Evolutionary conservation across 2,113 vertebrate species (phyloP).

Genomic region (Lipotes vexillifer): DNA sequence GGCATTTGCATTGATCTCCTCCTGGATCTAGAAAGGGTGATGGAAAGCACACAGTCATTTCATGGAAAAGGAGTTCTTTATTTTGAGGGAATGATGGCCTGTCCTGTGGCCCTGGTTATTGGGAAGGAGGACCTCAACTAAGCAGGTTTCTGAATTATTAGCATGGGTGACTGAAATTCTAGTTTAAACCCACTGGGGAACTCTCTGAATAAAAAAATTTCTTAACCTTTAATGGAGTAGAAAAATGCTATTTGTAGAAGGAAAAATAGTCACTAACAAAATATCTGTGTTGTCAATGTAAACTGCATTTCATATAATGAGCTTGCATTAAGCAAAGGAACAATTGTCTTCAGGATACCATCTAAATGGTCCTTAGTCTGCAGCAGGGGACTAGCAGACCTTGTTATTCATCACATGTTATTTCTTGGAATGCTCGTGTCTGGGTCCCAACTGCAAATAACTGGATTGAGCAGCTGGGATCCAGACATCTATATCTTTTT

Average conservation of each 20-base stretch:
- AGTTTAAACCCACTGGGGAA: neutral
- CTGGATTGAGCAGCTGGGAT: neutral
- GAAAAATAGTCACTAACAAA: neutral
- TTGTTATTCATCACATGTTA: neutral
- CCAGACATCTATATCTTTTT: neutral
- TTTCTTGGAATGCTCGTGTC: neutral
- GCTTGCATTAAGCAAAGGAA: neutral
- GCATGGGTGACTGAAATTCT: neutral
- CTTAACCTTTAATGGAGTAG: neutral
- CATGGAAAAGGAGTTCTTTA: neutral
- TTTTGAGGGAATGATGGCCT: neutral
- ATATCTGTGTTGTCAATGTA: neutral
- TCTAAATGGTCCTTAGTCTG: neutral
- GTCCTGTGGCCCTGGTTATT: accelerated
- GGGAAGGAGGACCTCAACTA: neutral
- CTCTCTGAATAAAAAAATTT: neutral
- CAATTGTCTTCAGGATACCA: neutral
- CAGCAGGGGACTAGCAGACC: neutral
- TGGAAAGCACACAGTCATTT: neutral
- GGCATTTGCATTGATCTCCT: neutral
- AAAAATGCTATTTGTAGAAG: neutral
- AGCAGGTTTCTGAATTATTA: neutral
- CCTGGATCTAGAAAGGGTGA: neutral
- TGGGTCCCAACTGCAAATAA: neutral
- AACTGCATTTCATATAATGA: neutral